Conservation (phyloP, 2,888 invertebrate genomes). For the Parthenolecanium corni region DNA sequence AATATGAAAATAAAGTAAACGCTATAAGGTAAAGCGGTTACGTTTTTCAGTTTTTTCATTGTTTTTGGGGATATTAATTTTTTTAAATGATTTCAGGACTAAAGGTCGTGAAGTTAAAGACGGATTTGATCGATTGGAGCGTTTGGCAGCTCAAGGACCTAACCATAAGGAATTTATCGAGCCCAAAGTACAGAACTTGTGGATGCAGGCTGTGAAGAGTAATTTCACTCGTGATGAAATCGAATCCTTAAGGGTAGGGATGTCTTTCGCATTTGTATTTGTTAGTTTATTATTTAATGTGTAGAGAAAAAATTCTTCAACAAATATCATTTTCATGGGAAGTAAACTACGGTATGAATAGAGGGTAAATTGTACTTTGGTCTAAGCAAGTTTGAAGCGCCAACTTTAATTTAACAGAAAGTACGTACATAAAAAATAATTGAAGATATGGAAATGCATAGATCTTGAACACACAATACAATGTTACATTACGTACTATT, state of each 20-base stretch:
- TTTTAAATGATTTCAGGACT: conserved; percentile 43
- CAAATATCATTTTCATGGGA: too few species aligned
- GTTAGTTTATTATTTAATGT: background rate
- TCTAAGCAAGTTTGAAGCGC: too few species aligned
- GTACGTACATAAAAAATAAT: too few species aligned
- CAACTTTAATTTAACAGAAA: too few species aligned
- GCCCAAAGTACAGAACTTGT: conserved; percentile 77
- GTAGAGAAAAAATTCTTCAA: background rate
- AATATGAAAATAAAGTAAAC: conserved; percentile 4
- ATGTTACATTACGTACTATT: too few species aligned
- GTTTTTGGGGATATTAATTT: too few species aligned
- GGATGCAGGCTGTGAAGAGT: conserved; percentile 66
- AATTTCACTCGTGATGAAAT: conserved; percentile 74
- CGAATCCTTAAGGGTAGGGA: conserved; percentile 60
- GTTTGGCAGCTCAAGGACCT: conserved; percentile 62
- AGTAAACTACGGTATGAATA: too few species aligned
- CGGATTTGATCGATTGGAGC: conserved; percentile 63
- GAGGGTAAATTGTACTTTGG: too few species aligned
- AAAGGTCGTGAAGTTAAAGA: conserved; percentile 64
- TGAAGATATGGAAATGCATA: too few species aligned
- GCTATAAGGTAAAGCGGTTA: conserved; percentile 3
- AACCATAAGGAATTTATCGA: conserved; percentile 78
- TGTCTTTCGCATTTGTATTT: background rate
- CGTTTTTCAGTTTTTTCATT: background rate
- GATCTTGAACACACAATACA: too few species aligned